Evolutionary conservation across 2,888 invertebrate genomes (phyloP).

Genomic region (Glaucopsyche alexis): DNA sequence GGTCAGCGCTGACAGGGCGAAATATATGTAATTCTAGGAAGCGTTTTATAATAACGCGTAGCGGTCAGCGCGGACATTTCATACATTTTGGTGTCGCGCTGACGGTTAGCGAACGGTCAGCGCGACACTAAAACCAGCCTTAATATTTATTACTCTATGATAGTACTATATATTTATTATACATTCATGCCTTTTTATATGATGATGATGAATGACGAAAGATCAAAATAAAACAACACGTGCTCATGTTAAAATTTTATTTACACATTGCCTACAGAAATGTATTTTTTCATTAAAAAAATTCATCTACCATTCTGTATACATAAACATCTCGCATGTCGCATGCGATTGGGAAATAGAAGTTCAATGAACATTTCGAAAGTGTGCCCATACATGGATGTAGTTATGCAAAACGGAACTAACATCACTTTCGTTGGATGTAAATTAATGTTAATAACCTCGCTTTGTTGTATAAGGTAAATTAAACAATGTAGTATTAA

Average conservation of each 20-base stretch:
- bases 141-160: too few species aligned
- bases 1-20: too few species aligned
- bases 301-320: conserved; percentile 28
- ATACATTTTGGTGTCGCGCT: too few species aligned
- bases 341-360: conserved; percentile 15
- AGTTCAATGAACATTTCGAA: conserved; percentile 21
- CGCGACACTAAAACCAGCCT: too few species aligned
- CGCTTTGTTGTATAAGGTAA: background rate
- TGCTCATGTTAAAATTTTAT: conserved; percentile 60
- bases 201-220: background rate
- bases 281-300: conserved; percentile 31
- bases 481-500: background rate
- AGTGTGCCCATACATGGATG: conserved; percentile 17
- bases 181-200: background rate
- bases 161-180: too few species aligned
- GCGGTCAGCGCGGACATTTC: too few species aligned
- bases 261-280: conserved; percentile 50
- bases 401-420: conserved; percentile 26
- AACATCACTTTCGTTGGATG: conserved; percentile 3
- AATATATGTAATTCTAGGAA: too few species aligned
- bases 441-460: background rate
- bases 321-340: conserved; percentile 25
- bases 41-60: too few species aligned
- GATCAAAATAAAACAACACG: conserved; percentile 32
- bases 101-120: too few species aligned